Evolutionary conservation across 2,113 vertebrate genomes (phyloP).

Genomic region (Myodes glareolus): DNA sequence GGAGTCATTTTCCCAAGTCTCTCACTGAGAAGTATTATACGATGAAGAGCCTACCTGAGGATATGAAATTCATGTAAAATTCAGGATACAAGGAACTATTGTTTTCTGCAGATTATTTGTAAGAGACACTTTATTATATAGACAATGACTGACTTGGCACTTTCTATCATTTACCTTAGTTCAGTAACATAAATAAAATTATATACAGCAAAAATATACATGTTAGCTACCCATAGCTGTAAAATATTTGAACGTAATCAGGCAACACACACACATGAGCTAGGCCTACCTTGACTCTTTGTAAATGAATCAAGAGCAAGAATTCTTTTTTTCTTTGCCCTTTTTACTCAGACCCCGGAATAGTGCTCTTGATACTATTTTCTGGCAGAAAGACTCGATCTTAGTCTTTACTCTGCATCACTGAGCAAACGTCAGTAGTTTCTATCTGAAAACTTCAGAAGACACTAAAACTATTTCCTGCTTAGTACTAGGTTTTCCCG

Average conservation of each 20-base stretch:
- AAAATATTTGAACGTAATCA: background rate
- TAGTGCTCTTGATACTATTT: background rate
- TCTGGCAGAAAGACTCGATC: background rate
- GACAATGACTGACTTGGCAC: background rate
- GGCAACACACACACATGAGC: background rate
- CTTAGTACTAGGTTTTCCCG: background rate
- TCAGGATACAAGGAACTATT: background rate
- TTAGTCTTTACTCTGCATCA: background rate
- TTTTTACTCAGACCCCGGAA: background rate
- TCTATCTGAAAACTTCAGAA: background rate
- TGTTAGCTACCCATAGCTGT: background rate
- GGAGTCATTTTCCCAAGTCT: background rate
- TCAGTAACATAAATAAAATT: constrained; percentile 5
- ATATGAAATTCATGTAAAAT: background rate
- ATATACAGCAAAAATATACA: background rate
- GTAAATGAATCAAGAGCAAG: background rate
- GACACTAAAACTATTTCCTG: background rate
- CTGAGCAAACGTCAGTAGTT: background rate
- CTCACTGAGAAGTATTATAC: background rate
- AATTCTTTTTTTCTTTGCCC: background rate
- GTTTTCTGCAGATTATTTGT: background rate
- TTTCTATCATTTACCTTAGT: background rate
- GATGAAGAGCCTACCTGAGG: background rate
- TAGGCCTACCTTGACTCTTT: background rate
- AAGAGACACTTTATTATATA: background rate